These are phyloP conservation scores for Pseudomugil tenellus DNA, from an alignment of 2,797 vertebrate species.

Conservation along the genomic window DNA sequence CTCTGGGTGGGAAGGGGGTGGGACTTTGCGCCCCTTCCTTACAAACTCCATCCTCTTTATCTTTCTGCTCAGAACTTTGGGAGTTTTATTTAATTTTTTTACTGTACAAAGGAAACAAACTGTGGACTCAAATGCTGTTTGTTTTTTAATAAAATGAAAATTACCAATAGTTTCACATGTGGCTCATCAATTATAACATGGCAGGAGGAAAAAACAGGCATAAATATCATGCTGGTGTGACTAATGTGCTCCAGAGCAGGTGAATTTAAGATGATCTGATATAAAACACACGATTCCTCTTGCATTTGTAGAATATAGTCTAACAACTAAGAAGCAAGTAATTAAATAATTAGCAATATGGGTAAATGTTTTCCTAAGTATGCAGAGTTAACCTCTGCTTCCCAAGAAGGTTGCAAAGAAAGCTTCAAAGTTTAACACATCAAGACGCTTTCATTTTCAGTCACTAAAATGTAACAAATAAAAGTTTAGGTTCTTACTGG, in stretches of 20 bases:
- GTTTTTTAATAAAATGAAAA: constrained; percentile 85
- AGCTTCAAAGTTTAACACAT: background rate
- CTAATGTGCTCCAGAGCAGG: background rate
- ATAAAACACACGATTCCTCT: background rate
- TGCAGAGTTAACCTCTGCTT: background rate
- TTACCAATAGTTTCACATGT: constrained; percentile 66
- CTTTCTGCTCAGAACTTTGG: constrained; percentile 81
- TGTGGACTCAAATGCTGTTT: constrained; percentile 86
- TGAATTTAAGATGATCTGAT: background rate
- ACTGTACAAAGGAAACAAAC: constrained; percentile 87
- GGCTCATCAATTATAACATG: background rate
- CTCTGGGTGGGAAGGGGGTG: constrained; percentile 20
- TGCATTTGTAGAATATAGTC: no score
- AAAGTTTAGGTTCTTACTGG: no score
- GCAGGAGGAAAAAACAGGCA: background rate
- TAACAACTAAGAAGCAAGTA: background rate
- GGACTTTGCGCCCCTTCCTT: constrained; percentile 41
- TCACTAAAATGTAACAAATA: background rate
- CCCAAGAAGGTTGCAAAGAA: background rate
- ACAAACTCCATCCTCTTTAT: constrained; percentile 72
- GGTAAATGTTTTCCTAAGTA: no score
- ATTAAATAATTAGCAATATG: no score
- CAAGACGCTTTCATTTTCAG: background rate
- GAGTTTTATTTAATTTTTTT: constrained; percentile 89
- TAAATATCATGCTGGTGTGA: no score